Conservation (phyloP, 2,113 vertebrate genomes). For the Pithys albifrons region DNA sequence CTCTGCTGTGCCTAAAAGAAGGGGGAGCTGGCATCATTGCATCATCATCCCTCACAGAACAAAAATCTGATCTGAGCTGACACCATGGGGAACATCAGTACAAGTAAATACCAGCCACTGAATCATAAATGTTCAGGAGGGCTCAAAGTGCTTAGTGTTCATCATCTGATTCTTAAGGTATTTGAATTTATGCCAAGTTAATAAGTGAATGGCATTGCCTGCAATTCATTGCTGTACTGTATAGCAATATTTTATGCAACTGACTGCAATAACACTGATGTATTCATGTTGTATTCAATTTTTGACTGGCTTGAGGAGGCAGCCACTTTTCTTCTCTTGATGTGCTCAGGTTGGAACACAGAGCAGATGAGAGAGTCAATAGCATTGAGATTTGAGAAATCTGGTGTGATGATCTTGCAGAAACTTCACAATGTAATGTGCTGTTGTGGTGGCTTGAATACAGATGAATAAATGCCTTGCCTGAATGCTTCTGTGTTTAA, state of each 20-base stretch:
- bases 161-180: slow-evolving; percentile 26
- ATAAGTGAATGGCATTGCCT: slow-evolving; percentile 19
- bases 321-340: neutral
- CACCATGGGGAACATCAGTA: slow-evolving; percentile 22
- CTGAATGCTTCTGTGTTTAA: neutral
- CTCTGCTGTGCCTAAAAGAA: slow-evolving; percentile 12
- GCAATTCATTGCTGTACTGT: neutral
- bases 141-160: slow-evolving; percentile 37
- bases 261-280: neutral
- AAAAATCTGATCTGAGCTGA: neutral
- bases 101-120: slow-evolving; percentile 20
- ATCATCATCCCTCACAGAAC: neutral
- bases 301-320: neutral
- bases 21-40: neutral
- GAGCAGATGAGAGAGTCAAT: neutral
- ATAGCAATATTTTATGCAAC: slow-evolving; percentile 4
- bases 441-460: neutral
- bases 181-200: slow-evolving; percentile 43
- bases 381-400: neutral
- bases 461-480: neutral
- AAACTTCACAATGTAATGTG: neutral
- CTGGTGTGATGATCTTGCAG: neutral
- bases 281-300: neutral
- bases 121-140: slow-evolving; percentile 33
- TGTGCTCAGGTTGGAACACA: neutral